Evolutionary conservation across 23 tunicate genomes (phyloP).

Genomic region (Aplidium turbinatum): DNA sequence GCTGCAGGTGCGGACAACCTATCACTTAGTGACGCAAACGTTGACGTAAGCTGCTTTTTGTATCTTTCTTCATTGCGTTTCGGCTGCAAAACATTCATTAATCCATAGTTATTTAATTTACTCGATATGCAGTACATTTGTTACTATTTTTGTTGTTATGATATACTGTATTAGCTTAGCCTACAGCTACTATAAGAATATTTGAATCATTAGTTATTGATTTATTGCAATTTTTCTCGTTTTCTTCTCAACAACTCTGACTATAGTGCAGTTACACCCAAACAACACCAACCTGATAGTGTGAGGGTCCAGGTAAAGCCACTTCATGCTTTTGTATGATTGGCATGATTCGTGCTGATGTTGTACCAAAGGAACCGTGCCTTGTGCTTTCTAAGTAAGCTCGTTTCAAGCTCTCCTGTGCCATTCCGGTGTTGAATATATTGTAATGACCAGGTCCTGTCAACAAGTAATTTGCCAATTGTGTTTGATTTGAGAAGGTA

Average conservation of each 20-base stretch:
- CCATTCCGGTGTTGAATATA: conserved; percentile 86
- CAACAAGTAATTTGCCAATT: too few species aligned
- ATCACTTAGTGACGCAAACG: conserved; percentile 77
- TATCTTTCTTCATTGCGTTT: conserved; percentile 78
- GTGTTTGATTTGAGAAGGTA: too few species aligned
- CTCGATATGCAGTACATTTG: too few species aligned
- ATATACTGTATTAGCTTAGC: too few species aligned
- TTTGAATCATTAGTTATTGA: too few species aligned
- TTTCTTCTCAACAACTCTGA: too few species aligned
- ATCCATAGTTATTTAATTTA: too few species aligned
- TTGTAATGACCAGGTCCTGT: conserved; percentile 94
- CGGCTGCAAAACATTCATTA: too few species aligned
- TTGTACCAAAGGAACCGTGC: conserved; percentile 84
- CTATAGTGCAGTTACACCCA: neutral
- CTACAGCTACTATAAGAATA: too few species aligned
- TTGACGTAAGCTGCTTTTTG: conserved; percentile 89
- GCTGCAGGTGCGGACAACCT: conserved; percentile 57
- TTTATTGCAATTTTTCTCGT: too few species aligned
- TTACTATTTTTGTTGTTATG: too few species aligned
- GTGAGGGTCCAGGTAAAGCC: conserved; percentile 90
- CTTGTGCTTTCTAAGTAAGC: conserved; percentile 94
- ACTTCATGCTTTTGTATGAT: conserved; percentile 83
- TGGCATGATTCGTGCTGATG: conserved; percentile 81
- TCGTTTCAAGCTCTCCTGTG: conserved; percentile 85
- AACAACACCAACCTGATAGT: conserved; percentile 68